Conservation (phyloP, 2,888 invertebrate species). For the Plagiodera versicolora region DNA sequence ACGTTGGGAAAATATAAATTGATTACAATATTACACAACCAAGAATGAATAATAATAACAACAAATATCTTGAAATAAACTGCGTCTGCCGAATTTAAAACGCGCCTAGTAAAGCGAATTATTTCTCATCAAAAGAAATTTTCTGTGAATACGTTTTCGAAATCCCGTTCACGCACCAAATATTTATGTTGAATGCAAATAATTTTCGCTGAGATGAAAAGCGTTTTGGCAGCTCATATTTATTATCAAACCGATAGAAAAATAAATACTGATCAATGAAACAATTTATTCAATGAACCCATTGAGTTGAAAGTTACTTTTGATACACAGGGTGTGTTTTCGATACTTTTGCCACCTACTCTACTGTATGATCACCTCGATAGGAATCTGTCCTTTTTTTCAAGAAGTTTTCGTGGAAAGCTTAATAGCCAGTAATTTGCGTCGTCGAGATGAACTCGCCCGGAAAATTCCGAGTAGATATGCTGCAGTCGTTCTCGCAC, state of each 20-base stretch:
- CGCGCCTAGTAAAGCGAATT: neutral
- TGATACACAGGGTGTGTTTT: too few relatives aligned
- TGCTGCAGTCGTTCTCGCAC: neutral
- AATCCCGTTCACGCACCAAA: neutral
- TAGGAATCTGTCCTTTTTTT: neutral
- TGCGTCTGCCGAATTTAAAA: neutral
- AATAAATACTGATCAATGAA: too few relatives aligned
- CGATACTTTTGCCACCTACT: too few relatives aligned
- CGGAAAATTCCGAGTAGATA: neutral
- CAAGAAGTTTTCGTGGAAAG: neutral
- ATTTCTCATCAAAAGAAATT: neutral
- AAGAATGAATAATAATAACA: neutral
- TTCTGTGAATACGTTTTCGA: neutral
- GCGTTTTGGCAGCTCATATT: too few relatives aligned
- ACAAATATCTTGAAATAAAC: neutral
- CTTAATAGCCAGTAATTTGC: neutral
- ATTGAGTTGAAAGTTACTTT: too few relatives aligned
- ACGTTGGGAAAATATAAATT: neutral
- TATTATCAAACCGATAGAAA: too few relatives aligned
- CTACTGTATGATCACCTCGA: too few relatives aligned
- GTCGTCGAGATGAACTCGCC: neutral
- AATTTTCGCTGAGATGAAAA: too few relatives aligned
- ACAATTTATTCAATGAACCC: too few relatives aligned
- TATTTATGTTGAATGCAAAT: neutral
- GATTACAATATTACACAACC: neutral